phyloP scores from a whole-genome alignment of 92 coral and sea anemone species.

The Blastomussa wellsi region DNA sequence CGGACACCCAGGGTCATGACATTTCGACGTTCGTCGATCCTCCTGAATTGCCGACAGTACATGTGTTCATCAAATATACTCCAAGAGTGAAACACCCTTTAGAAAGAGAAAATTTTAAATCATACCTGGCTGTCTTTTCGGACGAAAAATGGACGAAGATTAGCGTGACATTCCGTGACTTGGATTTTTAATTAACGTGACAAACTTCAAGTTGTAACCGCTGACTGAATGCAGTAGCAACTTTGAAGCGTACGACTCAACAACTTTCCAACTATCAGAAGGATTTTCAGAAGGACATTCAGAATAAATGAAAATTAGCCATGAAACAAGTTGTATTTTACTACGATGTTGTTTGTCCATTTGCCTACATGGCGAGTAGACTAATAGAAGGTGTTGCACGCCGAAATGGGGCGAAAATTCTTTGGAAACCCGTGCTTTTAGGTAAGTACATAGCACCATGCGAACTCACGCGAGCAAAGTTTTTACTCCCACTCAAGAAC shows the following conservation, averaged over 20 bases:
- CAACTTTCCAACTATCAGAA: too few species aligned
- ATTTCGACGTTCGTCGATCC: background rate
- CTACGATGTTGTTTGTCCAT: slow-evolving; percentile 97
- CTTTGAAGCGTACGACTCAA: background rate
- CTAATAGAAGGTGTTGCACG: slow-evolving; percentile 80
- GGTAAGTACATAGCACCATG: slow-evolving; percentile 45
- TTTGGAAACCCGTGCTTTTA: slow-evolving; percentile 92
- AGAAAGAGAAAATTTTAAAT: background rate
- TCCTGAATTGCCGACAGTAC: slow-evolving; percentile 18
- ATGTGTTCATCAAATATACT: background rate
- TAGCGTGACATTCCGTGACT: background rate
- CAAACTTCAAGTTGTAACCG: background rate
- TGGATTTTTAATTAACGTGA: background rate
- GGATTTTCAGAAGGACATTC: background rate
- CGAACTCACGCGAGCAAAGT: background rate
- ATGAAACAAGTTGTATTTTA: slow-evolving; percentile 91
- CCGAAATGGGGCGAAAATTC: slow-evolving; percentile 78
- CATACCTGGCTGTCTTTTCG: background rate
- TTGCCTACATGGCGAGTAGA: slow-evolving; percentile 93
- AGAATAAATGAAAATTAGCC: background rate
- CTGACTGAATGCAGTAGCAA: background rate
- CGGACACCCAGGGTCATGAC: slow-evolving; percentile 33
- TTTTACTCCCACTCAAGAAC: background rate
- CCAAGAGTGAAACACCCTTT: background rate
- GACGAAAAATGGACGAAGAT: background rate